Percentiles rank a stretch among this genome's conserved stretches.
Conservation (phyloP, 1,140 invertebrate species). For the Anoplolepis gracilipes region DNA sequence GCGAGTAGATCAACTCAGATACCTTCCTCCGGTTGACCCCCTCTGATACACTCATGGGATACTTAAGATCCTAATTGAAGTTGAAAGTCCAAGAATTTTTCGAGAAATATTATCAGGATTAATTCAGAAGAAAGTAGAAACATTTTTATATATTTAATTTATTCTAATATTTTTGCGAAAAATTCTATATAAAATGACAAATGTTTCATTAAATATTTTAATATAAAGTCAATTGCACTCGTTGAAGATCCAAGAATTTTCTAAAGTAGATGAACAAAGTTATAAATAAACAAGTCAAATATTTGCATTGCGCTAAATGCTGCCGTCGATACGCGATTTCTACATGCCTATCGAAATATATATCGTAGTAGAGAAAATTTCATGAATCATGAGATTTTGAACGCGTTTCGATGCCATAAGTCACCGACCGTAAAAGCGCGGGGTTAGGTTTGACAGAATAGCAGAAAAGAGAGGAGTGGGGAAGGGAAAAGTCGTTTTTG, state of each 20-base stretch:
- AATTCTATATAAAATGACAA: constrained; percentile 8
- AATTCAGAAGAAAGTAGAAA: neutral
- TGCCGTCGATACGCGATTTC: constrained; percentile 21
- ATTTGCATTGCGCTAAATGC: constrained; percentile 21
- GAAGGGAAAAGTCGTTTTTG: constrained; percentile 59
- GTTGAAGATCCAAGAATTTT: neutral
- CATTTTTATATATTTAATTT: neutral
- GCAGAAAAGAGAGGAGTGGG: neutral
- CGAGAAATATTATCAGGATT: neutral
- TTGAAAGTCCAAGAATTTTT: constrained; percentile 28
- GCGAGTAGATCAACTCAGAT: constrained; percentile 62
- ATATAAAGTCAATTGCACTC: neutral
- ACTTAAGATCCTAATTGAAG: constrained; percentile 11
- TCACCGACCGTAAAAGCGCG: constrained; percentile 66
- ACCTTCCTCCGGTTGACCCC: constrained; percentile 62
- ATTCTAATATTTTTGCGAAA: neutral
- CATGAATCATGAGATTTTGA: constrained; percentile 66
- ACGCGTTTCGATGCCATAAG: constrained; percentile 61
- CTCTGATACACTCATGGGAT: constrained; percentile 33
- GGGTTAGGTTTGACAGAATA: constrained; percentile 69
- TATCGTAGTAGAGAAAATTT: constrained; percentile 57
- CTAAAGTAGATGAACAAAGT: neutral
- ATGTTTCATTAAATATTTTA: neutral
- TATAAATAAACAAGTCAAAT: constrained; percentile 1
- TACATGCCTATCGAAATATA: constrained; percentile 17